Evolutionary conservation across 2,113 vertebrate species (phyloP).

Genomic region (Malurus cyaneus): DNA sequence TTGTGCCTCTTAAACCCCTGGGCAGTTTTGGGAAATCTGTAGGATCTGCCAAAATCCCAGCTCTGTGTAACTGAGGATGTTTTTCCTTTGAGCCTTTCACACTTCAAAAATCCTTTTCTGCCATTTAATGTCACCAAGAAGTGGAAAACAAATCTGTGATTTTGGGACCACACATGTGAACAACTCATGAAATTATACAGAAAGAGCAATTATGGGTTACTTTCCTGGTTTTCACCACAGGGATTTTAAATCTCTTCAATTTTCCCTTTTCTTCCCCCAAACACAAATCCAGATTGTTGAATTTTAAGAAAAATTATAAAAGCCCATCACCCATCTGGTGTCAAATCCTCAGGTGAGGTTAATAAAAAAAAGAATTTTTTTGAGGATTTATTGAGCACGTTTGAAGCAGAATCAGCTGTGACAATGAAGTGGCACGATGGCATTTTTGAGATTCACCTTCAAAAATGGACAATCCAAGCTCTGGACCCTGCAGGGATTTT

Average conservation of each 20-base stretch:
- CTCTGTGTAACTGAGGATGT: neutral
- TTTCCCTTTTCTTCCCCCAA: neutral
- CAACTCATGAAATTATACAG: neutral
- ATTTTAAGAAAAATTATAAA: neutral
- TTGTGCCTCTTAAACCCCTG: neutral
- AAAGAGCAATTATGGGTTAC: neutral
- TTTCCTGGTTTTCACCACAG: neutral
- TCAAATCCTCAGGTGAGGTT: neutral
- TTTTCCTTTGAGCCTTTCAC: neutral
- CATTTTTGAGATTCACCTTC: neutral
- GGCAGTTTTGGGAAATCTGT: neutral
- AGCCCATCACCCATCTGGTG: neutral
- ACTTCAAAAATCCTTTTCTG: neutral
- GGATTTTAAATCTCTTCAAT: neutral
- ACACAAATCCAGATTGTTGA: neutral
- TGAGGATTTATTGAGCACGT: neutral
- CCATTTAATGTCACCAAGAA: neutral
- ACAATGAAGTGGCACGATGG: accelerated
- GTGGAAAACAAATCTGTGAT: neutral
- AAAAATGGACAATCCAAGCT: neutral
- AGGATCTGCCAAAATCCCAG: neutral
- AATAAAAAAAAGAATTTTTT: neutral
- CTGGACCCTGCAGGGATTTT: neutral
- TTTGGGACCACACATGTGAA: accelerated
- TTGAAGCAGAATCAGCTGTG: neutral